A percentile compares a stretch with the other conserved stretches of the same genome.
Evolutionary conservation across 2,888 invertebrate species (phyloP).

Genomic region (Tachina lurida): DNA sequence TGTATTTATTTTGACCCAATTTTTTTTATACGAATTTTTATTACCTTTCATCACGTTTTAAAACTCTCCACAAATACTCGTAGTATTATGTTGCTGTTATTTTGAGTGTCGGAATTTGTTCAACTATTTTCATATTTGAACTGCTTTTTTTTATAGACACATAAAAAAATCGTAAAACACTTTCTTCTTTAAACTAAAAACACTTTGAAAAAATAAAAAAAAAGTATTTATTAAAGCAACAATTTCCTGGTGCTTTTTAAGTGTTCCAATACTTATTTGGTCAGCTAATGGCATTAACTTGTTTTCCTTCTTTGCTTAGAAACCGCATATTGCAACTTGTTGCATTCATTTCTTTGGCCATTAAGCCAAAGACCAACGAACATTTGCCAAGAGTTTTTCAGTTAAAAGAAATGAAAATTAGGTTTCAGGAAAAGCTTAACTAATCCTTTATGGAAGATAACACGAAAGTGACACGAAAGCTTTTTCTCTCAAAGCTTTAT

Average conservation of each 20-base stretch:
- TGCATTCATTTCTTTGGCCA: constrained; percentile 12
- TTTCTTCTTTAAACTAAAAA: constrained; percentile 39
- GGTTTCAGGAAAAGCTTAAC: constrained; percentile 56
- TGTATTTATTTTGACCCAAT: constrained; percentile 2
- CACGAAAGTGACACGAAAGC: constrained; percentile 18
- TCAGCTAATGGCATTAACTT: constrained; percentile 31
- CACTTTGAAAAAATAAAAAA: background rate
- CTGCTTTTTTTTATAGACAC: background rate
- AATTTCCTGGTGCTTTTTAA: constrained; percentile 47
- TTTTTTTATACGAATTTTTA: background rate
- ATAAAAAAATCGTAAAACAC: constrained; percentile 13
- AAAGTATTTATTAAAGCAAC: background rate
- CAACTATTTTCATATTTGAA: background rate
- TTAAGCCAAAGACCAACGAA: background rate
- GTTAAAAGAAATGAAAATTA: constrained; percentile 50
- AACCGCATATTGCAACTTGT: constrained; percentile 48
- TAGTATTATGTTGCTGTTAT: no score
- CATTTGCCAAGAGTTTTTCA: constrained; percentile 4
- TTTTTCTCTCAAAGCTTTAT: constrained; percentile 17
- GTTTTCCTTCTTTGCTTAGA: constrained; percentile 44
- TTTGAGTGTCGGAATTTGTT: background rate
- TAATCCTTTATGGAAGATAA: constrained; percentile 16
- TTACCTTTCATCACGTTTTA: background rate
- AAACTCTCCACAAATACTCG: background rate
- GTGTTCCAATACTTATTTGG: constrained; percentile 3